Percentiles rank a stretch among this genome's conserved stretches.
These are phyloP conservation scores for Cirrhinus mrigala DNA, from an alignment of 2,797 vertebrate species.

Conservation along the genomic window DNA sequence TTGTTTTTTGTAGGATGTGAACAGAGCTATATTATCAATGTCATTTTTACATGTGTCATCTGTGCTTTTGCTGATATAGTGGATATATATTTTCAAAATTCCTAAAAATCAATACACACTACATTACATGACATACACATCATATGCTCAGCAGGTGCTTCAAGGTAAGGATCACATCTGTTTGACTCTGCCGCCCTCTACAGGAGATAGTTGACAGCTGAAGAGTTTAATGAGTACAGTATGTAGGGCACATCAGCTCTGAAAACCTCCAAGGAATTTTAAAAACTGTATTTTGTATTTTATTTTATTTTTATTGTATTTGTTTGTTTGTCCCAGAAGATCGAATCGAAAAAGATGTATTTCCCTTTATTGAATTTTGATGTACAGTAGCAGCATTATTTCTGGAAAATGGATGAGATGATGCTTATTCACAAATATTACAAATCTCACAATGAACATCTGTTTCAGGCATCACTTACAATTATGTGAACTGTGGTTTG, in stretches of 20 bases:
- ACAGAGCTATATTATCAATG: not conserved
- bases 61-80: not conserved
- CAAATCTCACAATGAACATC: not conserved
- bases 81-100: not conserved
- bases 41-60: not conserved
- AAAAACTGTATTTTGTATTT: not conserved
- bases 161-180: not conserved
- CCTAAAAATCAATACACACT: not conserved
- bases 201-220: not conserved
- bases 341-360: too few species aligned
- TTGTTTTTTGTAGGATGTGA: not conserved
- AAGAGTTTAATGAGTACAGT: not conserved
- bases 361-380: too few species aligned
- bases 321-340: too few species aligned
- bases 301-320: not conserved
- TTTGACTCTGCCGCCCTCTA: slow-evolving; percentile 35
- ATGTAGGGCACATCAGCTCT: too few species aligned
- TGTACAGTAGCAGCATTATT: too few species aligned
- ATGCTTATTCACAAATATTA: not conserved
- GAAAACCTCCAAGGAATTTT: not conserved
- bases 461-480: not conserved
- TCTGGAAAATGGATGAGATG: not conserved
- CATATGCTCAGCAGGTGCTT: not conserved
- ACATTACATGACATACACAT: not conserved
- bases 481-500: not conserved